Base-by-base conservation (phyloP, 2,797 vertebrate genomes). In the Takifugu rubripes region DNA sequence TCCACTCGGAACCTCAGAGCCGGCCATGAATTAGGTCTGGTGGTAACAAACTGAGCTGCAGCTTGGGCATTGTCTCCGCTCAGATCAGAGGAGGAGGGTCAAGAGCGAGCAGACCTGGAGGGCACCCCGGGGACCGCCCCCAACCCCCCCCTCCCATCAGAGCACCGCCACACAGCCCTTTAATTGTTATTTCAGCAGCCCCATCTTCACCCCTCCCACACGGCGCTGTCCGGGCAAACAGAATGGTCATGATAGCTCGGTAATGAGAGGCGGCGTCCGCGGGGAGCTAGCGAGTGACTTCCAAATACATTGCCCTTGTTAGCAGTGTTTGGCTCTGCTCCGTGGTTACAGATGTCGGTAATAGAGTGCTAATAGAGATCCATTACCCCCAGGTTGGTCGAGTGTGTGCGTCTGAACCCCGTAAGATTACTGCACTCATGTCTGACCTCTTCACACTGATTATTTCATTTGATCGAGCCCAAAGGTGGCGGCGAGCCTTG, bases 301-400 rank as follows among this genome's bases (percentile, higher is more conserved):
- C 88, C 88, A 89, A 89, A 91, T 88, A 82, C 87, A 89, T 89
- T 89, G 90, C 87, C 88, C 90, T 91, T 91, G 91, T 91, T 91
- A 91, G 85, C 81, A 49, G 60, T 58, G 86, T 87, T 88, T 88
- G 87, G 87, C 85, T 80, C 85, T 33, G 83, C 78, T 86, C 75
- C 69, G 83, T 81, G 87, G 85, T 83, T 89, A 88, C 90, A 90
- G 86, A 90, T 89, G 89, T 88, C 75, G 75, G 85, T 90, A 89
- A 89, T 89, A 88, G 82, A 85, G 83, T 54, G 75, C 84, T 91
- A 90, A 90, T 87, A 87, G 87, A 90, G 88, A 91, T 89, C 88
- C 85, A 91, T 91, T 90, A 89, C 87, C 87, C 82, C 78, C 66
- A 87, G 86, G 78, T 84, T 80, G 72, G 47, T 58, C 67, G 72